Evolutionary conservation across 2,888 invertebrate genomes (phyloP).

Genomic region (Apocheima hispidaria): DNA sequence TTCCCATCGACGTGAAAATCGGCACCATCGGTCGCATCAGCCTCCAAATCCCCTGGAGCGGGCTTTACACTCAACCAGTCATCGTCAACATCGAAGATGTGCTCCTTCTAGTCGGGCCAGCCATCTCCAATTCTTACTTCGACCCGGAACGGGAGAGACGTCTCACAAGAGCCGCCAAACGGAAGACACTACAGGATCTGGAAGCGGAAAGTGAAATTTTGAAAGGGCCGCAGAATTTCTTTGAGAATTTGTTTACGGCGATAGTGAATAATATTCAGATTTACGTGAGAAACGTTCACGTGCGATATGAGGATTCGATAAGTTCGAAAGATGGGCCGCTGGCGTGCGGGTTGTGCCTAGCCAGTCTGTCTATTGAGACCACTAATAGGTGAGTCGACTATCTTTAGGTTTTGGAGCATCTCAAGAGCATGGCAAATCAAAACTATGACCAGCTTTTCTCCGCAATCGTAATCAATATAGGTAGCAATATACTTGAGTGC

Average conservation of each 20-base stretch:
- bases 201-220: slow-evolving; percentile 86
- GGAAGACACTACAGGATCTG: slow-evolving; percentile 89
- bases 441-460: no score
- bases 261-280: slow-evolving; percentile 93
- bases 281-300: slow-evolving; percentile 91
- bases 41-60: slow-evolving; percentile 92
- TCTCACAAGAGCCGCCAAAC: slow-evolving; percentile 90
- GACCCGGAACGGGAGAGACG: slow-evolving; percentile 91
- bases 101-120: slow-evolving; percentile 91
- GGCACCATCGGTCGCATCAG: slow-evolving; percentile 92
- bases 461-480: no score
- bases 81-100: slow-evolving; percentile 91
- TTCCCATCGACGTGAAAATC: slow-evolving; percentile 93
- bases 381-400: slow-evolving; percentile 90
- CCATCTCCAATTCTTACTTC: slow-evolving; percentile 88
- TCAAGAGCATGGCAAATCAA: no score
- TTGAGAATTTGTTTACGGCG: slow-evolving; percentile 90
- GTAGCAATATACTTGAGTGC: no score
- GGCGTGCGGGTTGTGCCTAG: slow-evolving; percentile 92
- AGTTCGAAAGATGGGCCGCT: slow-evolving; percentile 88
- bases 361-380: slow-evolving; percentile 91
- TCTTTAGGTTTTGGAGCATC: background rate
- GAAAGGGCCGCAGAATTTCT: slow-evolving; percentile 88
- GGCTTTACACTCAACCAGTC: slow-evolving; percentile 90
- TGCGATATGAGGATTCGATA: slow-evolving; percentile 92